Percentiles rank a stretch among this genome's conserved stretches.
phyloP scores from a whole-genome alignment of 2,797 vertebrate genomes.

The Platalea minor region DNA sequence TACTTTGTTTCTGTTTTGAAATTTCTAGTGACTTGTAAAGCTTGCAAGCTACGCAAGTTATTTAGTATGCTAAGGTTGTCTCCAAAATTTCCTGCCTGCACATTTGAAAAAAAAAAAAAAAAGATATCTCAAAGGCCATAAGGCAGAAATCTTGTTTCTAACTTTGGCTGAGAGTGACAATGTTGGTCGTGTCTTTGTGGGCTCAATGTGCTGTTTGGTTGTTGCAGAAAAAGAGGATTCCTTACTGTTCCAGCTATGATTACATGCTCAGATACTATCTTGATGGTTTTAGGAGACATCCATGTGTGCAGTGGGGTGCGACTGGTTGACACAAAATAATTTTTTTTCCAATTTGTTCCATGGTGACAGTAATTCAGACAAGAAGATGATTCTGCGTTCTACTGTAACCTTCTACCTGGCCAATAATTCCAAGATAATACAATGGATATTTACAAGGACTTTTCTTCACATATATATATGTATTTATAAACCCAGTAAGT shows the following conservation, averaged over 20 bases:
- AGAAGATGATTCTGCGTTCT: conserved; percentile 68
- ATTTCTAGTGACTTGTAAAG: background rate
- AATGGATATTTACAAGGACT: conserved; percentile 45
- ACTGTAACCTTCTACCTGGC: conserved; percentile 48
- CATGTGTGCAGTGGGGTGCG: conserved; percentile 66
- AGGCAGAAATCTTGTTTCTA: conserved; percentile 48
- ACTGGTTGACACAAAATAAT: conserved; percentile 73
- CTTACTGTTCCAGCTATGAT: conserved; percentile 73
- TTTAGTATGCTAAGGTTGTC: background rate
- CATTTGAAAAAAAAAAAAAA: background rate
- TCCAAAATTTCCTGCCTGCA: background rate
- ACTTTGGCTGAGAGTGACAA: conserved; percentile 42
- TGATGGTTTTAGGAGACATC: conserved; percentile 74
- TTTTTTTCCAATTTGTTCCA: conserved; percentile 72
- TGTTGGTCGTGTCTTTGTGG: conserved; percentile 55
- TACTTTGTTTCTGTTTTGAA: background rate
- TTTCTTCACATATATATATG: background rate
- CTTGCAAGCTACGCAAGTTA: background rate
- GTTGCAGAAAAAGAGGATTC: conserved; percentile 63
- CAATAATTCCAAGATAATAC: conserved; percentile 49
- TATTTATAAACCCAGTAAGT: conserved; percentile 1
- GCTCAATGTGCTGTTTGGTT: conserved; percentile 49
- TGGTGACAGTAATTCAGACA: conserved; percentile 70
- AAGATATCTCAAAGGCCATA: conserved; percentile 30
- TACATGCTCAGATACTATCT: conserved; percentile 70